Evolutionary conservation across 2,888 invertebrate genomes (phyloP), one percentile per base, ranked within the genome.

Genomic region (Cosmia pyralina): DNA sequence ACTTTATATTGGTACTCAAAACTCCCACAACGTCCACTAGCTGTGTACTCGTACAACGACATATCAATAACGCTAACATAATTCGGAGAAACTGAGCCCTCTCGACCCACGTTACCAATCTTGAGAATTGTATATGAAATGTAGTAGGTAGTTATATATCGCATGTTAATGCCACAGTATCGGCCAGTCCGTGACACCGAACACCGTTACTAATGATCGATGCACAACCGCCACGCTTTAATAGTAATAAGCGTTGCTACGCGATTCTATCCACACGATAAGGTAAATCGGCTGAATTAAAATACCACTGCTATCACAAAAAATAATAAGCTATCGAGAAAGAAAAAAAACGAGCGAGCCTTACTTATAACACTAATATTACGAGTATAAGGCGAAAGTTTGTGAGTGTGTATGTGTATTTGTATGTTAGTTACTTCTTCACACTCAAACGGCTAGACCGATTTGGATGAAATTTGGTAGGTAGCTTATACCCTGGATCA

Each of bases 181-280:
- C 81, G 78, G 72, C 70, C 53, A 81, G 84, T 90, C 87, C 89
- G 88, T 89, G 89, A 88, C 88, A 90, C 83, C 80, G 85, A 83
- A 79, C 77, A 88, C 92, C 91, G 92, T 91, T 89, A 90, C 88
- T 88, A 89, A 90, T 90, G 89, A 92, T 91, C 89, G 90, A 93
- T 93, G 91, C 88, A 88, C 85, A 89, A 88, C 89, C 85, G 88
- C 76, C 85, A 88, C 85, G 89, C 86, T 88, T 86, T 84, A 85
- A 77, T 87, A 89, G 84, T 88, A 89, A 89, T 88, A 87, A 89
- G 86, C 86, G 76, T 82, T 81, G 81, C 77, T 85, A 85, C 84
- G 75, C 83, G 84, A 88, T 89, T 89, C 72, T 85, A 87, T 86
- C 81, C 86, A 85, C 86, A 87, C 85, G 89, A 88, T 90, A 90